phyloP scores from a whole-genome alignment of 1,140 invertebrate genomes.

The Drosophila oshimai region DNA sequence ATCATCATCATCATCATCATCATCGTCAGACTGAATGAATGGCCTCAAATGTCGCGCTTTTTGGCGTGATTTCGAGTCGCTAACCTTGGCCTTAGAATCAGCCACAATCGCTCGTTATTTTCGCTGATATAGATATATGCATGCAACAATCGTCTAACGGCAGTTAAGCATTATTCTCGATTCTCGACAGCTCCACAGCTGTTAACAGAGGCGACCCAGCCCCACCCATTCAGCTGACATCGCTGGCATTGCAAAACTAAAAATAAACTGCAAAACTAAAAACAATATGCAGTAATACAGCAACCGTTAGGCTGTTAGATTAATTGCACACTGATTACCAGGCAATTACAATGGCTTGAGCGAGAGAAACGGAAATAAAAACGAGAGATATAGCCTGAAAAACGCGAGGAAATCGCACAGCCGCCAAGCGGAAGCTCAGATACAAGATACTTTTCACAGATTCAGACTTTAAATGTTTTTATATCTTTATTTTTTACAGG shows the following conservation, averaged over 20 bases:
- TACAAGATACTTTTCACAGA: background rate
- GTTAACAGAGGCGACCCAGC: slow-evolving; percentile 21
- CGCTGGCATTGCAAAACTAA: slow-evolving; percentile 64
- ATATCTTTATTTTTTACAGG: slow-evolving; percentile 36
- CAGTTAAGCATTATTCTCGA: slow-evolving; percentile 44
- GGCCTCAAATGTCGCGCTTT: slow-evolving; percentile 71
- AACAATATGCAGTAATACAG: slow-evolving; percentile 42
- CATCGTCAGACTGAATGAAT: slow-evolving; percentile 40
- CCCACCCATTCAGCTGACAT: slow-evolving; percentile 10
- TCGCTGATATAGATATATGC: slow-evolving; percentile 22
- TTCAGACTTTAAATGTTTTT: slow-evolving; percentile 12
- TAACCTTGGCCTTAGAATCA: slow-evolving; percentile 71
- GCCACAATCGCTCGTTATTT: slow-evolving; percentile 7
- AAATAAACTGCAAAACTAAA: slow-evolving; percentile 55
- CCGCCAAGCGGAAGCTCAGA: slow-evolving; percentile 40
- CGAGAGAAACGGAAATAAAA: slow-evolving; percentile 60
- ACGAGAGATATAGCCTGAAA: slow-evolving; percentile 35
- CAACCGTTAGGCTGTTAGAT: slow-evolving; percentile 68
- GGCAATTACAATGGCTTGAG: slow-evolving; percentile 61
- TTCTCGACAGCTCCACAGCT: slow-evolving; percentile 29
- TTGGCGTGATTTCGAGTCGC: slow-evolving; percentile 56
- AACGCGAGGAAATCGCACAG: slow-evolving; percentile 45
- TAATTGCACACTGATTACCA: slow-evolving; percentile 74
- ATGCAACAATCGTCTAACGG: slow-evolving; percentile 57
- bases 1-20: slow-evolving; percentile 21